Evolutionary conservation across 2,888 invertebrate species (phyloP), one percentile per base, ranked within the genome.

Genomic region (Mylabris sibirica): DNA sequence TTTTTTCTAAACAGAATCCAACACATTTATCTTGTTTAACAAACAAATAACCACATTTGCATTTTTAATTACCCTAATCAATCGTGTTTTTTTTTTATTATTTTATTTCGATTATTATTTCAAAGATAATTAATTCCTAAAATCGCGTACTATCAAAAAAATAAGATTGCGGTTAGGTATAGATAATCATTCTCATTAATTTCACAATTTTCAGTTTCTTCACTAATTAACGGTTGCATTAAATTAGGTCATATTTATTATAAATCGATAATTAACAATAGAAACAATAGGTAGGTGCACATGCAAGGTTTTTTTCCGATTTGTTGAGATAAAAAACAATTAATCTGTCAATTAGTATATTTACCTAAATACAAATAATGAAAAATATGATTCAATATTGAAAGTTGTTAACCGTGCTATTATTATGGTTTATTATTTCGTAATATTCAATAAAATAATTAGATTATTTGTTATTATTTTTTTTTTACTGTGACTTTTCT

Each of bases 21-120:
- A 12, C 6, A 11, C 17, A 44, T 44, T 17, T 44, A 44, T 44
- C 44, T 44, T 44, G 44, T 44, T 44, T 44, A 44, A 6, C 44
- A 38, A 38, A 44, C n/a, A 44, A 17, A 44, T 41, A 41, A 41
- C 5, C 12, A 35, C 12, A 38, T 44, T 44, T 44, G 44, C 44
- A 44, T 44, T 44, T 44, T 44, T 44, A 44, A 44, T 44, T 44
- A 44, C n/a, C n/a, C n/a, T 44, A 44, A 44, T 44, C n/a, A n/a
- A n/a, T n/a, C n/a, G n/a, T n/a, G n/a, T n/a, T n/a, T n/a, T n/a
- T n/a, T n/a, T n/a, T n/a, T n/a, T n/a, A n/a, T n/a, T n/a, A n/a
- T n/a, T n/a, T n/a, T n/a, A n/a, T n/a, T n/a, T n/a, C 4, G 44
- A 44, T 5, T 44, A 5, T n/a, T n/a, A 2, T 41, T 6, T 30